Percentiles rank a stretch among this genome's conserved stretches.
phyloP scores from a whole-genome alignment of 2,797 vertebrate species.

The Pangasius larnaudii region DNA sequence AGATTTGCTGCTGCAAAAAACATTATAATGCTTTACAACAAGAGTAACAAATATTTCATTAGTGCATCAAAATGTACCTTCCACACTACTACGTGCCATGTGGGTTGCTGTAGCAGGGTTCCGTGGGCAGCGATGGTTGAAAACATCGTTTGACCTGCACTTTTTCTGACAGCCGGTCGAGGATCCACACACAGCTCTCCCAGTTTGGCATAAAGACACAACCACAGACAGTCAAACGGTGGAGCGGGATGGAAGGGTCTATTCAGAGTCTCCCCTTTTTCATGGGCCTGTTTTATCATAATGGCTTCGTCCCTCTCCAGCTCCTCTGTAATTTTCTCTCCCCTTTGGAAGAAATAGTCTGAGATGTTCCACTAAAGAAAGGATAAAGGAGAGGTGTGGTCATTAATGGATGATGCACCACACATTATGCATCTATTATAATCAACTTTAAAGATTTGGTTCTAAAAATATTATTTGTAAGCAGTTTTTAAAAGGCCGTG shows the following conservation, averaged over 20 bases:
- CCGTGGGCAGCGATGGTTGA: constrained; percentile 97
- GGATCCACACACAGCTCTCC: constrained; percentile 96
- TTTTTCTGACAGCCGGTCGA: constrained; percentile 94
- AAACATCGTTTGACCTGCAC: constrained; percentile 94
- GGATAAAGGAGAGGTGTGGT: background rate
- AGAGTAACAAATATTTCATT: background rate
- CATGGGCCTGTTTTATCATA: constrained; percentile 89
- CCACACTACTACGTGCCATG: constrained; percentile 97
- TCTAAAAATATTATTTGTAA: background rate
- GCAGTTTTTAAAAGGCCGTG: background rate
- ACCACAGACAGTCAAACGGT: constrained; percentile 96
- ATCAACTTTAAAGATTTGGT: background rate
- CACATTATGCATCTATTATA: background rate
- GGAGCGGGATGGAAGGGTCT: constrained; percentile 95
- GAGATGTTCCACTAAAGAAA: constrained; percentile 96
- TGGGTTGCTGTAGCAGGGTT: constrained; percentile 92
- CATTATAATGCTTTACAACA: background rate
- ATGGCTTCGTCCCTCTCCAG: constrained; percentile 88
- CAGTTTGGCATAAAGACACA: constrained; percentile 94
- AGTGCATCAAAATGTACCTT: constrained; percentile 79
- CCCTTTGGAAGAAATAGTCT: constrained; percentile 98
- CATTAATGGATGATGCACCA: background rate
- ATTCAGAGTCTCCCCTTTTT: constrained; percentile 88
- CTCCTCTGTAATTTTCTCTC: constrained; percentile 93
- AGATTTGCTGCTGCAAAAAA: background rate